Conservation (phyloP, 1,140 invertebrate species). For the Drosophila saltans region DNA sequence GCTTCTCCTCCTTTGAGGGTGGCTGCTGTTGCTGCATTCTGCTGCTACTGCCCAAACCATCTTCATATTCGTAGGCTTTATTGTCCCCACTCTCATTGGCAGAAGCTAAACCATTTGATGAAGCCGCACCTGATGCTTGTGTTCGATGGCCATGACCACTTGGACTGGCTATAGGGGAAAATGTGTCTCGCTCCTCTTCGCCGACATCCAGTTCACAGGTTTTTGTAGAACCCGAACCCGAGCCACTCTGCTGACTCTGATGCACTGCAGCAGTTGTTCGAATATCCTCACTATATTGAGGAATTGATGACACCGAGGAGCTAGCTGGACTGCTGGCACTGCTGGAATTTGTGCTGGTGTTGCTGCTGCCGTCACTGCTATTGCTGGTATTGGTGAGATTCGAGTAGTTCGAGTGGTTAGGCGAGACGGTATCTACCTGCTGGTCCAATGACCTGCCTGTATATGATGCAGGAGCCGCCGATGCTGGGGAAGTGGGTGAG, state of each 20-base stretch:
- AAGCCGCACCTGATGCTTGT: neutral
- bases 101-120: constrained; percentile 23
- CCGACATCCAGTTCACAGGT: constrained; percentile 76
- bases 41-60: constrained; percentile 14
- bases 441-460: constrained; percentile 70
- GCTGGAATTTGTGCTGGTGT: constrained; percentile 22
- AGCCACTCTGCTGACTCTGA: constrained; percentile 38
- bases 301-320: constrained; percentile 65
- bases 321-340: constrained; percentile 48
- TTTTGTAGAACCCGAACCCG: constrained; percentile 56
- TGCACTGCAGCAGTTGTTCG: constrained; percentile 41
- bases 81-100: constrained; percentile 38
- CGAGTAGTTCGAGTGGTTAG: constrained; percentile 73
- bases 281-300: constrained; percentile 78
- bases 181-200: constrained; percentile 77
- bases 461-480: constrained; percentile 32
- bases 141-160: constrained; percentile 63
- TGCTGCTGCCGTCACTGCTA: constrained; percentile 38
- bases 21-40: constrained; percentile 36
- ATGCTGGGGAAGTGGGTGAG: constrained; percentile 43
- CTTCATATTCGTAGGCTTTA: neutral
- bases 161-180: constrained; percentile 70
- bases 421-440: constrained; percentile 60
- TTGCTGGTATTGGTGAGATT: constrained; percentile 72
- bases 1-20: constrained; percentile 88